Evolutionary conservation across 2,113 vertebrate genomes (phyloP).

Genomic region (Calyptommatus sinebrachiatus): DNA sequence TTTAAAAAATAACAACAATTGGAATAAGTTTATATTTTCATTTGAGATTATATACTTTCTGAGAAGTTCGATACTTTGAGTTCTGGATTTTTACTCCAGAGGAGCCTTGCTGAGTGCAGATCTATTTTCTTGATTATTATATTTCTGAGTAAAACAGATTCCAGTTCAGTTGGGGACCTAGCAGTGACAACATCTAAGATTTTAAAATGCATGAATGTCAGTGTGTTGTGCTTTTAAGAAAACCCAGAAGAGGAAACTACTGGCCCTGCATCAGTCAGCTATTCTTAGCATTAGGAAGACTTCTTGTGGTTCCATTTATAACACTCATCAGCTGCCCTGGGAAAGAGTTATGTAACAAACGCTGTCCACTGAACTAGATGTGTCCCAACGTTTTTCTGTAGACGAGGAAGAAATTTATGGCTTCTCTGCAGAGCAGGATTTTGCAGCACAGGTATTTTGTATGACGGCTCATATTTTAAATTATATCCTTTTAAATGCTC

Average conservation of each 20-base stretch:
- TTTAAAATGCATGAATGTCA: neutral
- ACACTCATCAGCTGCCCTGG: neutral
- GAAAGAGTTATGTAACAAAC: neutral
- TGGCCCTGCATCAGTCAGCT: neutral
- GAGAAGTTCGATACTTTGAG: no score
- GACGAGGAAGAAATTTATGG: neutral
- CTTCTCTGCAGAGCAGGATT: neutral
- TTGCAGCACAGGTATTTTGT: neutral
- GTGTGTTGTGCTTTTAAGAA: neutral
- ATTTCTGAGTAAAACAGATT: no score
- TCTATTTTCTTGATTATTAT: no score
- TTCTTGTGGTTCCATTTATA: neutral
- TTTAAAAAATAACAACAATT: no score
- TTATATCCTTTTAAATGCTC: neutral
- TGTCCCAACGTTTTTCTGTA: neutral
- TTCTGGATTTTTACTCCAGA: no score
- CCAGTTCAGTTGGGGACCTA: no score
- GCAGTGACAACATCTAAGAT: neutral
- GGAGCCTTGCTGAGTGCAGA: no score
- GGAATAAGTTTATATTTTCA: no score
- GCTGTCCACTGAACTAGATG: neutral
- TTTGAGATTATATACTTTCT: no score
- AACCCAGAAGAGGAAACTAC: neutral
- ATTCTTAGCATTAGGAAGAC: neutral
- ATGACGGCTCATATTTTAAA: neutral